phyloP scores from a whole-genome alignment of 2,113 vertebrate genomes.

The Mionectes macconnelli region DNA sequence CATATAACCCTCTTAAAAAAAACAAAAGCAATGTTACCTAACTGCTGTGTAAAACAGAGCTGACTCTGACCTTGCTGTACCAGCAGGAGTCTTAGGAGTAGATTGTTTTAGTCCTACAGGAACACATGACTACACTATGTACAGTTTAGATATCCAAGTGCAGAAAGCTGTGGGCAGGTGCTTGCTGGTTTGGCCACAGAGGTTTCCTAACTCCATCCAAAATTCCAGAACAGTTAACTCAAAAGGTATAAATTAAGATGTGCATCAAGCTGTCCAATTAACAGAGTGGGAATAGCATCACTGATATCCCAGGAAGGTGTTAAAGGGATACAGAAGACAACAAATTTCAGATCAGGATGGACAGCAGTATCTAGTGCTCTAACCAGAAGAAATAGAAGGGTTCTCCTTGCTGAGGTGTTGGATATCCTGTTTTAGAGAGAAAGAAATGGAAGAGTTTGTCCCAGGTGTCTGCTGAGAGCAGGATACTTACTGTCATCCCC shows the following conservation, averaged over 20 bases:
- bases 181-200: background rate
- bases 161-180: background rate
- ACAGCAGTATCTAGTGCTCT: background rate
- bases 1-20: background rate
- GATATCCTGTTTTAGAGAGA: background rate
- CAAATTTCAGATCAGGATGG: background rate
- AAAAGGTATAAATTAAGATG: background rate
- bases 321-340: background rate
- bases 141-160: background rate
- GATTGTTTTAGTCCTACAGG: background rate
- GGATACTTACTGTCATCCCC: slow-evolving; percentile 86
- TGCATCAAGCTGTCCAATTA: too few relatives aligned
- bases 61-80: background rate
- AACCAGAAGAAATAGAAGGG: background rate
- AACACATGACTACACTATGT: background rate
- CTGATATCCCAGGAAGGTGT: too few relatives aligned
- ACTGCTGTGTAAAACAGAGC: background rate
- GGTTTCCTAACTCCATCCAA: background rate
- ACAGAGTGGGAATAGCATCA: background rate
- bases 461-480: background rate
- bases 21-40: background rate
- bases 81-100: background rate
- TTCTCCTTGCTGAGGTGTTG: background rate
- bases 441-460: background rate
- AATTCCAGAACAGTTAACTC: background rate